Base-by-base conservation (phyloP, 2,888 invertebrate genomes). In the Pheosia gnoma region DNA sequence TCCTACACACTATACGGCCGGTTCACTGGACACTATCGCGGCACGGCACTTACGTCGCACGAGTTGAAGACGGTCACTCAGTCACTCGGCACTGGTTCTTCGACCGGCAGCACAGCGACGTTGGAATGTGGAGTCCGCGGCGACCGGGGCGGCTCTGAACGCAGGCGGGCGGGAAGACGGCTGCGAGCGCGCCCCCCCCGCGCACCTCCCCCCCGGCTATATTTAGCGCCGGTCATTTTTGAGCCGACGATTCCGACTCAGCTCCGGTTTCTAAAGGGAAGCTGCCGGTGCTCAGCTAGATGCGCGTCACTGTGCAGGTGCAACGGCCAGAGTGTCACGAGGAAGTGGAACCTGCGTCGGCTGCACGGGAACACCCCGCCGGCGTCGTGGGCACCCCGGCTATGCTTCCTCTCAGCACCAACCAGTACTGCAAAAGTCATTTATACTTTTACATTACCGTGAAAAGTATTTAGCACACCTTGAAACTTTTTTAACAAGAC, bases 51-150 rank as follows among this genome's bases (percentile, higher is more conserved):
- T 93, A 94, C 94, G 93, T 94, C 92, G 93, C 93, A 89, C 91
- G 90, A 89, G 89, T 87, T 75, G 90, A 91, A 91, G 90, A 85
- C 91, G 93, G 93, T 91, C 91, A 90, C 88, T 86, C 86, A 88
- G 91, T 90, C 90, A 90, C 81, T 79, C 80, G 72, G 82, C 83
- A 83, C 89, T 85, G 88, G 88, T 85, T 86, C 84, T 80, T 84
- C 77, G 84, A 88, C 88, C 87, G 87, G 86, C 91, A 90, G 90
- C 91, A 89, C 90, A 90, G 91, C 93, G 90, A 90, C 93, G 95
- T 94, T 95, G 95, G 95, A 95, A 95, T 95, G 95, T 95, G 95
- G 95, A 95, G 95, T 95, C 95, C 95, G 95, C 95, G 94, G 94
- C 94, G 94, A 94, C 95, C 94, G 94, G 91, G 94, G 95, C 95